Percentiles rank a stretch among this genome's conserved stretches.
Evolutionary conservation across 1,140 invertebrate genomes (phyloP).

Genomic region (Drosophila ironensis): DNA sequence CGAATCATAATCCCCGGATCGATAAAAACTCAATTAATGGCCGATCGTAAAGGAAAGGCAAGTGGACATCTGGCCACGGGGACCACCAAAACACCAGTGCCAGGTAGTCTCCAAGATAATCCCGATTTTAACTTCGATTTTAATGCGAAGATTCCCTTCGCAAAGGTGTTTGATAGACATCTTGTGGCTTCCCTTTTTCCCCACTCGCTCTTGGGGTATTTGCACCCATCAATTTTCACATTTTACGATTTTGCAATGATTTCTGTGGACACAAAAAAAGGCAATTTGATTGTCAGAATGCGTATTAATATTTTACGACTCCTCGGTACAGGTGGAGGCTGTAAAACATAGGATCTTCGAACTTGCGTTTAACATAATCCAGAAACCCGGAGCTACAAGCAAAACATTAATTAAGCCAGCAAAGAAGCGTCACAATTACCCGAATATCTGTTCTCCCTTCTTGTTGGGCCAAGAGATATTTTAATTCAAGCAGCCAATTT

Average conservation of each 20-base stretch:
- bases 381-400: too few relatives aligned
- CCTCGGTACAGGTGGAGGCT: neutral
- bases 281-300: conserved; percentile 15
- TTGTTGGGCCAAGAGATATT: conserved; percentile 3
- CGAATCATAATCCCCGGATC: conserved; percentile 52
- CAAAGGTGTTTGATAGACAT: neutral
- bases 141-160: neutral
- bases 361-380: too few relatives aligned
- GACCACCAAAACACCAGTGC: conserved; percentile 25
- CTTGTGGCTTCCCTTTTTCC: too few relatives aligned
- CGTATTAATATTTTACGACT: conserved; percentile 7
- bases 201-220: neutral
- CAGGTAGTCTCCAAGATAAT: neutral
- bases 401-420: too few relatives aligned
- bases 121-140: too few relatives aligned
- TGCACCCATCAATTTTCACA: neutral
- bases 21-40: conserved; percentile 76
- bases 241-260: neutral
- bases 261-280: neutral
- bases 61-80: conserved; percentile 15
- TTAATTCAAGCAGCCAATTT: conserved; percentile 41
- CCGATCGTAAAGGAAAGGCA: too few relatives aligned
- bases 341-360: too few relatives aligned
- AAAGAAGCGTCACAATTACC: too few relatives aligned
- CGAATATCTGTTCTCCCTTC: neutral